phyloP scores from a whole-genome alignment of 2,888 invertebrate genomes.

The Lepidonotus clava region DNA sequence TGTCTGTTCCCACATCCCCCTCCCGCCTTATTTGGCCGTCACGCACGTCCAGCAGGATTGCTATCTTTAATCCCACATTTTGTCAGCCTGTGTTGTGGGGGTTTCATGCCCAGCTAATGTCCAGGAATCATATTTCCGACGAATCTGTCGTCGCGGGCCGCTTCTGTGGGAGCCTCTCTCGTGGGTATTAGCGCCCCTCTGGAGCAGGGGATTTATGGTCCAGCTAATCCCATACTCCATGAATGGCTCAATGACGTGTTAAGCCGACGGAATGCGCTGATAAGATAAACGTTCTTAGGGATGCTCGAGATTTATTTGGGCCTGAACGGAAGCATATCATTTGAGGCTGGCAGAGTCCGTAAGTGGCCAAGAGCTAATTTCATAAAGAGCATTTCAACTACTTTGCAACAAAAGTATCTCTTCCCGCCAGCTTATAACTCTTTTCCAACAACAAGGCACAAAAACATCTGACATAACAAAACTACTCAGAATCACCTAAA shows the following conservation, averaged over 20 bases:
- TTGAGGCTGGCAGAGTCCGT: neutral
- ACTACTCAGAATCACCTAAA: too few relatives aligned
- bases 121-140: too few relatives aligned
- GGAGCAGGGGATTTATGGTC: neutral
- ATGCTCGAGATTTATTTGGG: slow-evolving; percentile 1
- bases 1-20: too few relatives aligned
- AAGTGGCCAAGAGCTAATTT: neutral
- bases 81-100: neutral
- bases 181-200: too few relatives aligned
- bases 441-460: too few relatives aligned
- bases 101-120: neutral
- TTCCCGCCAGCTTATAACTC: too few relatives aligned
- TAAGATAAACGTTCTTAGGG: neutral
- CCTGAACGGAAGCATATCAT: neutral
- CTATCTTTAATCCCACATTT: neutral
- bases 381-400: neutral
- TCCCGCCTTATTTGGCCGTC: neutral
- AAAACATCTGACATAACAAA: too few relatives aligned
- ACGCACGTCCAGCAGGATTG: neutral
- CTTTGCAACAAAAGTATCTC: too few relatives aligned
- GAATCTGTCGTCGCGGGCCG: neutral
- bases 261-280: slow-evolving; percentile 20
- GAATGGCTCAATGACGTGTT: slow-evolving; percentile 18
- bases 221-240: slow-evolving; percentile 1
- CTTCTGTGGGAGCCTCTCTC: neutral